Conservation (phyloP, 2,888 invertebrate species). For the Seira ritae region DNA sequence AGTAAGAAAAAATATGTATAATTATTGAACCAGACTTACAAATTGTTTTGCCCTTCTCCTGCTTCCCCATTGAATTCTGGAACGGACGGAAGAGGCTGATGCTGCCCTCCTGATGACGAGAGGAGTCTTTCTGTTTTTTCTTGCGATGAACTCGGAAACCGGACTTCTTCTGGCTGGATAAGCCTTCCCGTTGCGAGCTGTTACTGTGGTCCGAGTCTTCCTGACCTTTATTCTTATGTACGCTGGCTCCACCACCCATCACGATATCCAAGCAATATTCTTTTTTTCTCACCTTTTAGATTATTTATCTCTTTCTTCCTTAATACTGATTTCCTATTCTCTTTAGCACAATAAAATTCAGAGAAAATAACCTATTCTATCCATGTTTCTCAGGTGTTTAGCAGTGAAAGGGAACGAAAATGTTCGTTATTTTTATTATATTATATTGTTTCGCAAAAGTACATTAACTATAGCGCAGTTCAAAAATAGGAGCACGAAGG, state of each 20-base stretch:
- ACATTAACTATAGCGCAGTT: neutral
- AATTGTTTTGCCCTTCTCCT: conserved; percentile 68
- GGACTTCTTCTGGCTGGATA: conserved; percentile 69
- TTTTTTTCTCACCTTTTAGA: conserved; percentile 30
- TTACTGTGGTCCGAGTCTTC: conserved; percentile 70
- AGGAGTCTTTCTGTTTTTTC: conserved; percentile 70
- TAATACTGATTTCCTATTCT: conserved; percentile 15
- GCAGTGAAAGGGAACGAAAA: conserved; percentile 1
- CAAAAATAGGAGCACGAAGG: neutral
- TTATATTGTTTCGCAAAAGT: neutral
- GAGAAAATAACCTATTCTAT: neutral
- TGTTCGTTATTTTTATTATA: neutral
- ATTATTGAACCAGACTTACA: conserved; percentile 42
- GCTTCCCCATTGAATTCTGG: conserved; percentile 70
- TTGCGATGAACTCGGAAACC: conserved; percentile 70
- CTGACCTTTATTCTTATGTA: conserved; percentile 70
- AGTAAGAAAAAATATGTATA: neutral
- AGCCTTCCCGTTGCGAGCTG: conserved; percentile 60
- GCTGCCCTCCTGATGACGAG: conserved; percentile 29
- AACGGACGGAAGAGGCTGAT: conserved; percentile 54
- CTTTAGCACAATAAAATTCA: conserved; percentile 12
- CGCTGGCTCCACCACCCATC: conserved; percentile 73
- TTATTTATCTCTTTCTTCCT: conserved; percentile 3
- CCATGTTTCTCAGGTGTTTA: neutral
- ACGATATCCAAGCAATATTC: conserved; percentile 28